phyloP scores from a whole-genome alignment of 1,140 invertebrate species.

The Drosophila santomea region DNA sequence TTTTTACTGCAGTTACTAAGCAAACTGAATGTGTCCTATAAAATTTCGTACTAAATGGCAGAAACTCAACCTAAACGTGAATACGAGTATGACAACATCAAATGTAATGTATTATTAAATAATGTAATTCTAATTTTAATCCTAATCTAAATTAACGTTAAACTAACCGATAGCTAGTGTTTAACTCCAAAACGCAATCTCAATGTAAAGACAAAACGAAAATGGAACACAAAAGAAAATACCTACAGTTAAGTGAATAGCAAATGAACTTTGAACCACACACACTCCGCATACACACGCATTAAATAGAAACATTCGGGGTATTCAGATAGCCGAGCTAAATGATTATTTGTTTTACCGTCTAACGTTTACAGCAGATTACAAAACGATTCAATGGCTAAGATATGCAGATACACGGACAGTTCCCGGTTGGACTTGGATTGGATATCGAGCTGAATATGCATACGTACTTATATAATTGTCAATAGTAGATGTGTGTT shows the following conservation, averaged over 20 bases:
- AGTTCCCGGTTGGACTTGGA: slow-evolving; percentile 22
- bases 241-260: slow-evolving; percentile 43
- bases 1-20: slow-evolving; percentile 63
- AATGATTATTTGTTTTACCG: slow-evolving; percentile 41
- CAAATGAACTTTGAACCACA: slow-evolving; percentile 42
- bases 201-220: slow-evolving; percentile 60
- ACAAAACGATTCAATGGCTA: slow-evolving; percentile 28
- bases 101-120: slow-evolving; percentile 63
- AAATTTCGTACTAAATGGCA: slow-evolving; percentile 71
- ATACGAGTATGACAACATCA: slow-evolving; percentile 51
- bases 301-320: slow-evolving; percentile 49
- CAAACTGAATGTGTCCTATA: slow-evolving; percentile 80
- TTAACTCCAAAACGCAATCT: slow-evolving; percentile 65
- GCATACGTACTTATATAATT: slow-evolving; percentile 65
- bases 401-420: slow-evolving; percentile 17
- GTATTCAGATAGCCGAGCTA: slow-evolving; percentile 45
- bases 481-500: slow-evolving; percentile 72
- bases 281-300: slow-evolving; percentile 7
- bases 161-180: slow-evolving; percentile 56
- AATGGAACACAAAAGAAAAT: slow-evolving; percentile 20
- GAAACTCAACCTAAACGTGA: slow-evolving; percentile 48
- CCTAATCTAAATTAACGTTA: slow-evolving; percentile 28
- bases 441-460: slow-evolving; percentile 30
- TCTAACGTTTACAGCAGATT: slow-evolving; percentile 25
- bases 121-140: slow-evolving; percentile 41